Percentiles rank a stretch among this genome's conserved stretches.
Conservation (phyloP, 2,113 vertebrate genomes). For the Eublepharis macularius region DNA sequence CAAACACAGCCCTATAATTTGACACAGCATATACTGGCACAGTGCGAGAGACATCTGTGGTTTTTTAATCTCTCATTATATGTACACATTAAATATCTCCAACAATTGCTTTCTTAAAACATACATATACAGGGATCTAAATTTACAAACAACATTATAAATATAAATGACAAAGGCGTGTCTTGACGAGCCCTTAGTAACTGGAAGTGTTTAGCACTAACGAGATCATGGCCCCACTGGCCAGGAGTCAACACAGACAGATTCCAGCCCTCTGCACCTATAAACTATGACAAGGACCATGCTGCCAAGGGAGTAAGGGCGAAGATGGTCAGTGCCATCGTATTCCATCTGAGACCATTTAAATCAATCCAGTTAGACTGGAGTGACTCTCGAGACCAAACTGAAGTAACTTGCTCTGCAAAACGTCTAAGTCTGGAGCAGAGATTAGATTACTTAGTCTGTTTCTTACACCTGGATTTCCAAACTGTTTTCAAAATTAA, state of each 20-base stretch:
- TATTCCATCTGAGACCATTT: too few species aligned
- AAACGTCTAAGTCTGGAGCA: too few species aligned
- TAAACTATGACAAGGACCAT: neutral
- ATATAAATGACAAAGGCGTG: neutral
- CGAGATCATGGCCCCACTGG: neutral
- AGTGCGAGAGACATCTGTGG: neutral
- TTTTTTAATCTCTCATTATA: neutral
- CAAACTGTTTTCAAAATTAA: slow-evolving; percentile 21
- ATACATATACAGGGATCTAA: neutral
- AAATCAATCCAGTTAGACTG: too few species aligned
- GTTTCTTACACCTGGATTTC: slow-evolving; percentile 16
- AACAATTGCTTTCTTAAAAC: neutral
- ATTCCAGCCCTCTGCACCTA: neutral
- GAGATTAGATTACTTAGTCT: neutral
- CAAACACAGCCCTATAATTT: neutral
- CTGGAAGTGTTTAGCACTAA: neutral
- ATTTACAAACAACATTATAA: neutral
- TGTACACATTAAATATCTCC: neutral
- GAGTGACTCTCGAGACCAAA: too few species aligned
- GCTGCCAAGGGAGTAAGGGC: neutral
- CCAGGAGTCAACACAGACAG: neutral
- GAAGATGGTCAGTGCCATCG: too few species aligned
- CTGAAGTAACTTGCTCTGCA: neutral
- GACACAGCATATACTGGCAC: neutral
- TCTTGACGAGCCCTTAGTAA: neutral